Evolutionary conservation across 2,113 vertebrate genomes (phyloP), one percentile per base, ranked within the genome.

Genomic region (Pituophis catenifer): DNA sequence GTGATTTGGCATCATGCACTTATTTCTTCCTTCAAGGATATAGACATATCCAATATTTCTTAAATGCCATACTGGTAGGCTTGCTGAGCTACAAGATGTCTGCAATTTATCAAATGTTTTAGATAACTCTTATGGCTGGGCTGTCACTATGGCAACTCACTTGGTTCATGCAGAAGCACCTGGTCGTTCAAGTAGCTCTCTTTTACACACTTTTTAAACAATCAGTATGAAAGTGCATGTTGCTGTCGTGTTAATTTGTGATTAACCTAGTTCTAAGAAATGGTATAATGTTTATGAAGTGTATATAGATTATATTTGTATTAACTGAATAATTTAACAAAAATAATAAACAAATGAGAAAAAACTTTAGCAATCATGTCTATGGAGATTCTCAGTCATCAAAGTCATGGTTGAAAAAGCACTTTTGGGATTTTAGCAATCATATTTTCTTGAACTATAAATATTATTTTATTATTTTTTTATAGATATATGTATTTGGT

Each of bases 231-330:
- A 97, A 96, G 89, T 93, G 94, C 97, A 95, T 96, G 93, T 95
- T 96, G 86, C 95, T 97, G 94, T 96, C 95, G 95, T 94, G 94
- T 96, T 96, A 97, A 95, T 97, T 97, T 97, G 96, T 96, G 92
- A 90, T 75, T 97, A 96, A 95, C 95, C 93, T 95, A 92, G 86
- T 96, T 97, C 96, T 95, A 94, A 44, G 95, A 38, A 95, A 96
- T 89, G 94, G 87, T 95, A 94, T 97, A 96, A 94, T 94, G 38
- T 96, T 97, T 97, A 95, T 97, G 94, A 97, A 97, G 96, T 90
- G 94, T 95, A 96, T 96, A 96, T 96, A 96, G 96, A 96, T 96
- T 96, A 89, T 17, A 38, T 95, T 97, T 96, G 75, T 93, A 96
- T 93, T 96, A 93, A 95, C 96, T 97, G n/a, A 92, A 90, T 0